Evolutionary conservation across 1,140 invertebrate species (phyloP), one percentile per base, ranked within the genome.

Genomic region (Leptopilina clavipes): DNA sequence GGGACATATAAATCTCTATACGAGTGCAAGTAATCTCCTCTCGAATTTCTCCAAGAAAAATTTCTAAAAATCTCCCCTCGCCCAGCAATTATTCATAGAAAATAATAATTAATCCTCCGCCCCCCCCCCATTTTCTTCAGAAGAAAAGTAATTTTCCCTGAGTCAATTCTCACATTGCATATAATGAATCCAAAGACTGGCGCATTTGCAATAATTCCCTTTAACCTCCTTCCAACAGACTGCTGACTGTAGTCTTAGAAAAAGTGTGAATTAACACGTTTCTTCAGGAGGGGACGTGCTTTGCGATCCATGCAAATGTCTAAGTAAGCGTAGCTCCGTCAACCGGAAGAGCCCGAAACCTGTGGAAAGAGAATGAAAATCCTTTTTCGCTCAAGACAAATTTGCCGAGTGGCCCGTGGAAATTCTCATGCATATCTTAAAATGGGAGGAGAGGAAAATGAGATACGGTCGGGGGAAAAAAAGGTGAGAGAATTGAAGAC

Each of bases 201-300:
- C 25, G 59, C 25, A 31, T 65, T 31, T 31, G 59, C 59, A 65
- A 65, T 65, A 31, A 65, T 65, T 31, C 59, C 59, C 0, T n/a
- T 65, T 31, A 65, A 65, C 59, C 59, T 65, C 14, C 25, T 22
- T 31, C 22, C 19, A 22, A 65, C 59, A 65, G 59, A 65, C 59
- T 65, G 59, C 59, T 65, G 59, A 65, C 59, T 22, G 59, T 65
- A 65, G 59, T 22, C 22, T 65, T 37, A 65, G 22, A 65, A 65
- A 31, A 65, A 80, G 56, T 76, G 75, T 75, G 82, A 83, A 83
- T 83, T 83, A 83, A 83, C 83, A 81, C 80, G 79, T 31, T 83
- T 83, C 82, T 75, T 78, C 79, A n/a, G n/a, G n/a, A n/a, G n/a
- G 82, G 79, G 75, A 37, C 59, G 59, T 65, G 59, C 12, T 12